phyloP scores from a whole-genome alignment of 1,140 invertebrate species.

The Bilobella aurantiaca region DNA sequence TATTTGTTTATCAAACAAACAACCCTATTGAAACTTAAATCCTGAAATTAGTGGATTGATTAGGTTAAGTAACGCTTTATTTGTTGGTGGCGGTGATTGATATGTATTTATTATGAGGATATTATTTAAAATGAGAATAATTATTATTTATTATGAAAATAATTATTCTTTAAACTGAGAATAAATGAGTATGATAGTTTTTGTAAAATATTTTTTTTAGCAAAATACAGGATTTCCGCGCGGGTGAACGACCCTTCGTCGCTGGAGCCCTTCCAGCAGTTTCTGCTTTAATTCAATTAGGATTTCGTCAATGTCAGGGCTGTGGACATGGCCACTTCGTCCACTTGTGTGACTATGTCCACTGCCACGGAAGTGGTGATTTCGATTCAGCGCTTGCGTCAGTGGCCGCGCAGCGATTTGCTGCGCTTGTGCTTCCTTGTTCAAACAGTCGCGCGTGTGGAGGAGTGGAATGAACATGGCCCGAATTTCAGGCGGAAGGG shows the following conservation, averaged over 20 bases:
- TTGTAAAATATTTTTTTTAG: not conserved
- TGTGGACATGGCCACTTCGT: not conserved
- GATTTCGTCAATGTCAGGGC: not conserved
- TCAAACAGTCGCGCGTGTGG: slow-evolving; percentile 13
- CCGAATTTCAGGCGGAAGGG: slow-evolving; percentile 10
- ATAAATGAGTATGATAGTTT: not conserved
- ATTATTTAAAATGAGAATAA: too few relatives aligned
- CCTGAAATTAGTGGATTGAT: too few relatives aligned
- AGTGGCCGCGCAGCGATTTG: not conserved
- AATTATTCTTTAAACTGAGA: slow-evolving; percentile 38
- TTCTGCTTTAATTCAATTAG: not conserved
- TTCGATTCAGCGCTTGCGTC: not conserved
- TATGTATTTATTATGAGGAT: too few relatives aligned
- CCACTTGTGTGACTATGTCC: not conserved
- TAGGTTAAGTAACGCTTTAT: too few relatives aligned
- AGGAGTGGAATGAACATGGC: slow-evolving; percentile 15
- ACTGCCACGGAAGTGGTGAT: not conserved
- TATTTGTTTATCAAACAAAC: too few relatives aligned
- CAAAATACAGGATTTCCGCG: not conserved
- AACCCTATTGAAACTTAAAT: too few relatives aligned
- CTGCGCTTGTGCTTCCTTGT: not conserved
- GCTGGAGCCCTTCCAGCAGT: not conserved
- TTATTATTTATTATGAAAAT: too few relatives aligned
- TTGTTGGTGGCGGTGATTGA: too few relatives aligned
- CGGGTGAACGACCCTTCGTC: not conserved